Conservation (phyloP, 2,797 vertebrate species). For the Columba guinea region DNA sequence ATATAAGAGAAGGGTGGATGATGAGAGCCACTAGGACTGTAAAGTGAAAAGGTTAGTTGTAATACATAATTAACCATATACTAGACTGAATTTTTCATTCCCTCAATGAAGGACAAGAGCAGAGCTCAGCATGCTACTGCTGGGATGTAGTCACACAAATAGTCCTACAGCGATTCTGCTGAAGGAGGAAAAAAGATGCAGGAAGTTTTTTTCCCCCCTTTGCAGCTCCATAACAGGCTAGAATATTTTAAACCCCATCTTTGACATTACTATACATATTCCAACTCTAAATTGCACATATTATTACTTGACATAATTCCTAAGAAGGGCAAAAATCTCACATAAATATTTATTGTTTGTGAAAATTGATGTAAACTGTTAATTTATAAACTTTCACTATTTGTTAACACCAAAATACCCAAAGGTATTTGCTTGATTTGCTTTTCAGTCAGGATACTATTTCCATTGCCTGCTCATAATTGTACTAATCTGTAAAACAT, state of each 20-base stretch:
- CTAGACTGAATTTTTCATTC: not conserved
- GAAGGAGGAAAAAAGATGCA: too few species aligned
- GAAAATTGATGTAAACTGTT: not conserved
- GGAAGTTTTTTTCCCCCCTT: not conserved
- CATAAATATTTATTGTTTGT: not conserved
- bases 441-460: not conserved
- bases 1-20: not conserved
- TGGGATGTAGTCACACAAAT: not conserved
- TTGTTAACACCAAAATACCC: not conserved
- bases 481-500: not conserved
- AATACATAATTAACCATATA: not conserved
- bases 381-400: not conserved
- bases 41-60: not conserved
- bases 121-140: not conserved
- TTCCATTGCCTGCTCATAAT: not conserved
- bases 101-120: not conserved
- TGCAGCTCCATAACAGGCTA: not conserved
- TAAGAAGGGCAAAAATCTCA: not conserved
- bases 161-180: fast-evolving
- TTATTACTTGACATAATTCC: not conserved
- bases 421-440: not conserved
- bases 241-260: not conserved
- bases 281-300: not conserved
- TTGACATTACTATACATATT: not conserved
- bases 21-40: not conserved